Conservation (phyloP, 2,888 invertebrate species). For the Phortica magna region DNA sequence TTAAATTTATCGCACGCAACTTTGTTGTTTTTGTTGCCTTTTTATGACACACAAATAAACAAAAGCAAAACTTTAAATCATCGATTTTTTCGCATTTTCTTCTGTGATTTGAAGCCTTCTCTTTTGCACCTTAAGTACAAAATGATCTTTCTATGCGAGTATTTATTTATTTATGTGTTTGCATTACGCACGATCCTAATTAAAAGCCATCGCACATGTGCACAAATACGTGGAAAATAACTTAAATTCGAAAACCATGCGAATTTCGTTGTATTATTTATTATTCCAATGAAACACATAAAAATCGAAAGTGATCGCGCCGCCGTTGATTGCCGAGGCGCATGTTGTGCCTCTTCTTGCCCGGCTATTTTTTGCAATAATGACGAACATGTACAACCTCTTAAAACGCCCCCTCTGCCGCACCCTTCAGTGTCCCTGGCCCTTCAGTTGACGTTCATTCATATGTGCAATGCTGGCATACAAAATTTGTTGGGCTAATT, state of each 20-base stretch:
- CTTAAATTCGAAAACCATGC: neutral
- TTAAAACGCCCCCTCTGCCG: neutral
- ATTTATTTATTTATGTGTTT: slow-evolving; percentile 2
- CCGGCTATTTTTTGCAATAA: neutral
- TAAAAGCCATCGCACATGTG: slow-evolving; percentile 2
- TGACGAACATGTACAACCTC: neutral
- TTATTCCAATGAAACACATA: slow-evolving; percentile 21
- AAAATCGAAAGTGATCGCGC: slow-evolving; percentile 25
- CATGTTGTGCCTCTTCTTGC: neutral
- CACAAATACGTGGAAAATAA: neutral
- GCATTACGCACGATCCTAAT: neutral
- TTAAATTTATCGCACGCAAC: too few species aligned
- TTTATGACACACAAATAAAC: neutral
- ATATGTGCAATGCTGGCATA: slow-evolving; percentile 50
- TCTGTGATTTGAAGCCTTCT: too few species aligned
- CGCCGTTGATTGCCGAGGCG: slow-evolving; percentile 3
- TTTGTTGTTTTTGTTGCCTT: neutral
- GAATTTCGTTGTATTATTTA: slow-evolving; percentile 11
- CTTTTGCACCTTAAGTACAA: too few species aligned
- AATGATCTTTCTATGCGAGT: neutral
- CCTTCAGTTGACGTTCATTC: neutral
- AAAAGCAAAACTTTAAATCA: neutral
- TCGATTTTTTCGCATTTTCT: neutral
- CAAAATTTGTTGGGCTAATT: slow-evolving; percentile 60
- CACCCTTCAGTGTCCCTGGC: neutral